phyloP scores from a whole-genome alignment of 1,140 invertebrate genomes.

The Brachionus manjavacas region DNA sequence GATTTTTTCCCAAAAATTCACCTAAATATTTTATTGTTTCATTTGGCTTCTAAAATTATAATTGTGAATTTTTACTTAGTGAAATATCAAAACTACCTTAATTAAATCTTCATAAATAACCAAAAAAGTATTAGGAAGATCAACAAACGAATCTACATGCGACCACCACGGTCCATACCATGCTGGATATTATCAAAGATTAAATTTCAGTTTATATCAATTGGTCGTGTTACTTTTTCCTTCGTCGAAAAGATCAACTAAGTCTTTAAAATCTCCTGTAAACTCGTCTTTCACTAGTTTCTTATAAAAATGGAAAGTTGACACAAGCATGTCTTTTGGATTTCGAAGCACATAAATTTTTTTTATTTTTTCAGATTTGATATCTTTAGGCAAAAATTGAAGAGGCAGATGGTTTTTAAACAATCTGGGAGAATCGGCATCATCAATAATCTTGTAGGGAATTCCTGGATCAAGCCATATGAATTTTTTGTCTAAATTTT shows the following conservation, averaged over 20 bases:
- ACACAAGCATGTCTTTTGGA: not conserved
- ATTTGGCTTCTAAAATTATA: not conserved
- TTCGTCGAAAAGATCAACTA: not conserved
- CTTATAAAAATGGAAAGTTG: not conserved
- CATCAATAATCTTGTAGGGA: not conserved
- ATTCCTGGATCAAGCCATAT: not conserved
- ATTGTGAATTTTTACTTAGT: not conserved
- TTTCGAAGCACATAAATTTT: not conserved
- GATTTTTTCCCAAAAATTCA: not conserved
- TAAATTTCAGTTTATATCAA: not conserved
- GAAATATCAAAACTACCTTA: not conserved
- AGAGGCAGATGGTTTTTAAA: not conserved
- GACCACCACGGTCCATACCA: slow-evolving; percentile 16
- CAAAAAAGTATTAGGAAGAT: not conserved
- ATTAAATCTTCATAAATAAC: not conserved
- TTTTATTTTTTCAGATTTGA: not conserved
- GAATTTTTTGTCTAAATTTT: not conserved
- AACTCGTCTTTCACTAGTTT: not conserved
- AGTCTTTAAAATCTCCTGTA: not conserved
- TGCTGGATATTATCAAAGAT: not conserved
- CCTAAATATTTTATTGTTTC: not conserved
- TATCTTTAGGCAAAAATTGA: not conserved
- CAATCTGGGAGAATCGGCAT: not conserved
- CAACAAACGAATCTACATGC: not conserved
- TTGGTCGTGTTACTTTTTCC: not conserved